Evolutionary conservation across 2,113 vertebrate species (phyloP), one percentile per base, ranked within the genome.

Genomic region (Stictonetta naevosa): DNA sequence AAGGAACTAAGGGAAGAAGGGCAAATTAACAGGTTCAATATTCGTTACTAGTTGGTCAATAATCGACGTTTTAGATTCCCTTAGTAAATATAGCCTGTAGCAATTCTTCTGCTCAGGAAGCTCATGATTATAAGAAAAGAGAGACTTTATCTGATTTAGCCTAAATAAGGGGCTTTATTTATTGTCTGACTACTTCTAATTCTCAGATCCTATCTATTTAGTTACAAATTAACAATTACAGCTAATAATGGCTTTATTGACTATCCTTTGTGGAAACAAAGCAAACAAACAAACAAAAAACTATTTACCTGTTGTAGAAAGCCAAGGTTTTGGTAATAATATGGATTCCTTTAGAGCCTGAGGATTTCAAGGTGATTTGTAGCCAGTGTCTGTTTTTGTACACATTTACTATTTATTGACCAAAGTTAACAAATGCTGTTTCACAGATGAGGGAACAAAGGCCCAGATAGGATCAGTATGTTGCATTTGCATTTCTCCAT

Each of bases 361-460:
- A 88, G 56, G 83, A 75, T 93, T 31, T 67, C 4, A 6, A 67
- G 60, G 42, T 92, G 36, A 44, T 78, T 90, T 92, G 48, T 75
- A 81, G 38, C 34, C 64, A 23, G 15, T 94, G 60, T 93, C 60
- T 86, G 9, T 44, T 91, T 93, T 83, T 83, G 52, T 88, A 17
- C 42, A 40, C 8, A 6, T 86, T 83, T 86, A 75, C 64, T 86
- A 26, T 68, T 86, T 94, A 83, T 64, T 80, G 86, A 64, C 81
- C 64, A 17, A 75, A 83, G 53, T 55, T 92, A 90, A 44, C 38
- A 81, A 88, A 42, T 36, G 73, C 36, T n/a, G 17, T 90, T 97
- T 95, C 90, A 94, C 78, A 93, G 95, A 20, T 90, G 90, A 94
- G 40, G 73, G 92, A 96, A 73, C 95, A 96, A 95, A 97, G 94